These are phyloP conservation scores for Phania funesta DNA, from an alignment of 2,888 invertebrate genomes.

Conservation along the genomic window DNA sequence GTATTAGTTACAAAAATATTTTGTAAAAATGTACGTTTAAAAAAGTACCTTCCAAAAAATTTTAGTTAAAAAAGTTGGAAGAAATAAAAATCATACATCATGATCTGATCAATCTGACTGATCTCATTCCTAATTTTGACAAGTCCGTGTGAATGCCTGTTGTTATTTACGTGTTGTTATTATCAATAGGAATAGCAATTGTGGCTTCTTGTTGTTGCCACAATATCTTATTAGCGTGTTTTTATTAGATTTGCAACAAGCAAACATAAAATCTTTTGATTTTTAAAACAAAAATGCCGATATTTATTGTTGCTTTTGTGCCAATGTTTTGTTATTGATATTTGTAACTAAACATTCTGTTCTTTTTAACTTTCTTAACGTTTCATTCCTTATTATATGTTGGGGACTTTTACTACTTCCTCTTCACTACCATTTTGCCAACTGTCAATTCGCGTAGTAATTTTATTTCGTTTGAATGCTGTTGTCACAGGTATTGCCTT, in stretches of 20 bases:
- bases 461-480: background rate
- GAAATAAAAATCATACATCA: too few species aligned
- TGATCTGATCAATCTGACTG: background rate
- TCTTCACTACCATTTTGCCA: too few species aligned
- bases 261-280: constrained; percentile 39
- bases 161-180: constrained; percentile 45
- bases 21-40: too few species aligned
- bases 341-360: constrained; percentile 39
- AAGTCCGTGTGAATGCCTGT: background rate
- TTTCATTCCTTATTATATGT: background rate
- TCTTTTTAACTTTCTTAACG: background rate
- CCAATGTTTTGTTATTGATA: constrained; percentile 32
- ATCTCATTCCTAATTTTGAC: background rate
- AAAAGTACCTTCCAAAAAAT: too few species aligned
- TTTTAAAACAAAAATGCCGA: constrained; percentile 49
- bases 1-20: too few species aligned
- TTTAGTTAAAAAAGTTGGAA: too few species aligned
- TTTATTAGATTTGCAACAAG: constrained; percentile 16
- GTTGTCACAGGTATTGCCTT: background rate
- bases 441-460: constrained; percentile 5
- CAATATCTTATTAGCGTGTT: constrained; percentile 3
- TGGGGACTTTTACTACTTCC: background rate
- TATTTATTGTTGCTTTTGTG: constrained; percentile 27
- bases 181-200: constrained; percentile 59
- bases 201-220: constrained; percentile 20